phyloP scores from a whole-genome alignment of 2,888 invertebrate genomes.

The Epistrophe grossulariae region DNA sequence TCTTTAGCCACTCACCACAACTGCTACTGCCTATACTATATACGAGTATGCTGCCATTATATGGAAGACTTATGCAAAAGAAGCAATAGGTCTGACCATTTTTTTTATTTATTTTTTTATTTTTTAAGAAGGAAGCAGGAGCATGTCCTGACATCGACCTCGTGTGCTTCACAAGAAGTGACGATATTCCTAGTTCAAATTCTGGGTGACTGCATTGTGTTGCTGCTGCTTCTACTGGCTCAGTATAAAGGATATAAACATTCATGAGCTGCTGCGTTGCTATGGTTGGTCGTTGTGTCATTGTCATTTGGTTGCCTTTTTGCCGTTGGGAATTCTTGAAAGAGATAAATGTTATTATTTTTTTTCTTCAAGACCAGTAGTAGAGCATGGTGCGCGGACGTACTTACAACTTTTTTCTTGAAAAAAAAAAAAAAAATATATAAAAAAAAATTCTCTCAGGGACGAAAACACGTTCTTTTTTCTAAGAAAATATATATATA shows the following conservation, averaged over 20 bases:
- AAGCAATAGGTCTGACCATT: constrained; percentile 47
- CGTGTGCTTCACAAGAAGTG: constrained; percentile 30
- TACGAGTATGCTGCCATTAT: neutral
- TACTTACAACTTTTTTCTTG: neutral
- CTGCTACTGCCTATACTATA: constrained; percentile 22
- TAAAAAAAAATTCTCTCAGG: constrained; percentile 1
- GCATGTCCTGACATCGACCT: constrained; percentile 39
- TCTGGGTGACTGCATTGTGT: constrained; percentile 62
- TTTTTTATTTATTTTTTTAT: neutral
- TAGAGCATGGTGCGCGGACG: neutral
- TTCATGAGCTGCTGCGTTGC: constrained; percentile 54
- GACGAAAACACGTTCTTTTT: neutral
- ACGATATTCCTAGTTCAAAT: constrained; percentile 55
- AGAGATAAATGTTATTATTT: constrained; percentile 56
- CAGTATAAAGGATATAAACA: constrained; percentile 55
- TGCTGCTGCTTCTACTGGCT: neutral
- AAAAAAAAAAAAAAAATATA: neutral
- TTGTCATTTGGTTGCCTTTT: constrained; percentile 34
- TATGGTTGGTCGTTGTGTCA: constrained; percentile 21
- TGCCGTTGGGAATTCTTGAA: constrained; percentile 52
- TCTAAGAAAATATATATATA: neutral
- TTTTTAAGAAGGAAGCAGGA: constrained; percentile 13
- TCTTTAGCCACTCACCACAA: constrained; percentile 55
- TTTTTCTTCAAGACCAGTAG: constrained; percentile 11
- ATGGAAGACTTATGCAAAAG: constrained; percentile 59